A percentile compares a stretch with the other conserved stretches of the same genome.
Conservation (phyloP, 2,113 vertebrate species). For the Dasyprocta punctata region DNA sequence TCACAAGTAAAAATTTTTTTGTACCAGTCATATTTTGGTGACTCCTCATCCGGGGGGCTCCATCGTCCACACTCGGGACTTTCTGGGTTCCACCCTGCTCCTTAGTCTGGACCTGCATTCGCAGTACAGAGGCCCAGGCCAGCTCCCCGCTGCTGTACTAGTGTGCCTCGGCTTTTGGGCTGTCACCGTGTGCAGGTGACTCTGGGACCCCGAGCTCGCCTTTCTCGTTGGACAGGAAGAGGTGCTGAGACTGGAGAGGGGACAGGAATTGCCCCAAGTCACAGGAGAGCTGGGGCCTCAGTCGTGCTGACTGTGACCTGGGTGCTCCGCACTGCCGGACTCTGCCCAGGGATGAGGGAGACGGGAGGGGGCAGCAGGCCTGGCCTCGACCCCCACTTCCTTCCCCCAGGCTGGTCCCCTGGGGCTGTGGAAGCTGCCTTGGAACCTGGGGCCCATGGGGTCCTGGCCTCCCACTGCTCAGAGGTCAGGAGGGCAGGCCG, state of each 20-base stretch:
- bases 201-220: no score
- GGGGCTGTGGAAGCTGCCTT: background rate
- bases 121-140: no score
- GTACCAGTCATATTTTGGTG: no score
- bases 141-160: rapidly evolving
- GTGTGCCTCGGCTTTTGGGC: no score
- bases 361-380: background rate
- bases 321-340: background rate
- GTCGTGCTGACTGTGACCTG: background rate
- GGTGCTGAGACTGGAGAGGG: no score
- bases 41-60: background rate
- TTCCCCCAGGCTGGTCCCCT: no score
- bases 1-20: background rate
- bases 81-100: background rate
- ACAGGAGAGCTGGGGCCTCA: no score
- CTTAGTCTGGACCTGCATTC: background rate
- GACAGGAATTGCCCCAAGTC: no score
- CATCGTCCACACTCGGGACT: background rate
- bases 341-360: background rate
- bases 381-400: no score
- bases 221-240: background rate
- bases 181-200: no score
- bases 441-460: rapidly evolving
- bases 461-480: background rate
- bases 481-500: background rate